Base-by-base conservation (phyloP, 2,888 invertebrate species). In the Drosophila leonis region DNA sequence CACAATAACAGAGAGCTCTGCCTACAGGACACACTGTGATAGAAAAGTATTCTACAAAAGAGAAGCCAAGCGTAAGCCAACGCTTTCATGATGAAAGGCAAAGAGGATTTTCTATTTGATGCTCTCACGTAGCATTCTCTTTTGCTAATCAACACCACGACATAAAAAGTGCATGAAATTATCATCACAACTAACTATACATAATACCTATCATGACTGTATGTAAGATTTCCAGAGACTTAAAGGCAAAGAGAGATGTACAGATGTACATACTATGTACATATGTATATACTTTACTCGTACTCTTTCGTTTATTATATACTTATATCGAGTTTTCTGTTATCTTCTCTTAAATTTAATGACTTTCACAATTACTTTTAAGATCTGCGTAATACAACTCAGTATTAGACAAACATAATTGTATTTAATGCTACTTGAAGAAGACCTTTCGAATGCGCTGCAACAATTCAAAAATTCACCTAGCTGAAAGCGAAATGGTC, bases 381-480 rank as follows among this genome's bases (percentile, higher is more conserved):
- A 37, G 24, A 37, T 33, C 15, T 42, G 20, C 4, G n/a, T 44
- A 20, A 20, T 6, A n/a, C 8, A 20, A 20, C 20, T 10, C 20
- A 24, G 13, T 13, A 9, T 24, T n/a, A n/a, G n/a, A 9, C n/a
- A 10, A 7, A n/a, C n/a, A 18, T 27, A 7, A 37, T n/a, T 27
- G 13, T 52, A 24, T 15, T 2, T 15, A 35, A 54, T 12, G 9
- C 12, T 39, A 20, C 2, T 39, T 24, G 13, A n/a, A n/a, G n/a
- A n/a, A 61, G 42, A 7, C 18, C 39, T 29, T 57, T 56, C 51
- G 7, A 46, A 29, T 15, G 55, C 42, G 27, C 10, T 37, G 10
- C 10, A 8, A 7, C n/a, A 63, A 20, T 20, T 37, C 37, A 10
- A 12, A 12, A 51, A 18, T 2, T 29, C 51, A 51, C 18, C 37